Base-by-base conservation (phyloP, 2,888 invertebrate genomes). In the Tenthredo livida region DNA sequence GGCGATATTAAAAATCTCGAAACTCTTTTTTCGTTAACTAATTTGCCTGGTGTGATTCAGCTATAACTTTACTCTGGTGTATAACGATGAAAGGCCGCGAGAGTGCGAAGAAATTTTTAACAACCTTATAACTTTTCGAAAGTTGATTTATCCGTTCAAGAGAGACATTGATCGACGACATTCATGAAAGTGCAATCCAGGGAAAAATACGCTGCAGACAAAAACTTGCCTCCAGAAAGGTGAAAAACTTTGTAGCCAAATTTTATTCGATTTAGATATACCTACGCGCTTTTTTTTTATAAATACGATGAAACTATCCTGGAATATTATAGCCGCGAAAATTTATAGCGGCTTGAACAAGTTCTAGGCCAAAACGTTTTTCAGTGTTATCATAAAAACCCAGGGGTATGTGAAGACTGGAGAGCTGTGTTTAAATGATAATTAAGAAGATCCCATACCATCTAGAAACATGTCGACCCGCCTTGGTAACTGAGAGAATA, bases 121-220 rank as follows among this genome's bases (percentile, higher is more conserved):
- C 6, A 33, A 70, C 5, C 17, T 70, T 70, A 70, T 70, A 70
- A 33, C 37, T 70, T 70, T 7, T 70, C 37, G 37, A 37, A 70
- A 37, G 15, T 70, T 70, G 37, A 70, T 37, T 70, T 70, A 70
- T 70, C 17, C 67, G 67, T 70, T 70, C 15, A 70, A n/a, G 37
- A n/a, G 37, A 70, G n/a, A 70, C 70, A 29, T 37, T 70, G 37
- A 70, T 70, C 70, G 17, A 37, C 37, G 2, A 70, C 70, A 70
- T 70, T 70, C 70, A 70, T 17, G 33, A 37, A 70, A 70, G 70
- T 70, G 33, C 70, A 70, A 33, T 10, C 33, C 61, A 12, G 12
- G 2, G 12, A 25, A 61, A 61, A 25, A 61, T 12, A 61, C 10
- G 2, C 25, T n/a, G 6, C 15, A 37, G 37, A 70, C 17, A 70